phyloP scores from a whole-genome alignment of 2,888 invertebrate species.

The Tipula vernalis region DNA sequence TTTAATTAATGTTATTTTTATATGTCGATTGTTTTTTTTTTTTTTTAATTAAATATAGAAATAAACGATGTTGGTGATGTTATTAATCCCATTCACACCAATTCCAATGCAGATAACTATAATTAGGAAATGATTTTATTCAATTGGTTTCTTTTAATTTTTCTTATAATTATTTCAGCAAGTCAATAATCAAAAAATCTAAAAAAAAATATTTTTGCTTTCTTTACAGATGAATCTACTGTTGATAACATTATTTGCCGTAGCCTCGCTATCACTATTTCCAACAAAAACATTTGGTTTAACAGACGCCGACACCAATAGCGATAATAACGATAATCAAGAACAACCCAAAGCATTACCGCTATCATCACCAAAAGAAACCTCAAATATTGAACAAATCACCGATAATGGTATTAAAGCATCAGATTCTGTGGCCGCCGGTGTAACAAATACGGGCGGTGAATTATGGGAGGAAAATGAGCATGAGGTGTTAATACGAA shows the following conservation, averaged over 20 bases:
- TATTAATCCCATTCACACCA: too few species aligned
- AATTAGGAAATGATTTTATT: too few species aligned
- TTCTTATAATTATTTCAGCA: too few species aligned
- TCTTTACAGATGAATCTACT: slow-evolving; percentile 11
- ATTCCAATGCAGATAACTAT: too few species aligned
- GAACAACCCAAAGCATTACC: slow-evolving; percentile 35
- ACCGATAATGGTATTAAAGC: neutral
- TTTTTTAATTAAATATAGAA: too few species aligned
- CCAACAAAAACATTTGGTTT: slow-evolving; percentile 28
- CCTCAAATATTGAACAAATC: neutral
- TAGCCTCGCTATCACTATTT: slow-evolving; percentile 27
- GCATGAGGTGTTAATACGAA: slow-evolving; percentile 66
- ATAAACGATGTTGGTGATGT: too few species aligned
- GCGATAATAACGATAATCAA: neutral
- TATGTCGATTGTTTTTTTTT: too few species aligned
- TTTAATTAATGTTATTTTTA: too few species aligned
- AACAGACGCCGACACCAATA: slow-evolving; percentile 28
- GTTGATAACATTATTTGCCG: slow-evolving; percentile 22
- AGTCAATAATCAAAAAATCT: too few species aligned
- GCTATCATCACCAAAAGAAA: slow-evolving; percentile 32
- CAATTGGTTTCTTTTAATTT: neutral
- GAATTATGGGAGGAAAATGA: slow-evolving; percentile 71
- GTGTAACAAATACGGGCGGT: slow-evolving; percentile 39
- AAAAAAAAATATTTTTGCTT: neutral
- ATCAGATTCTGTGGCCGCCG: slow-evolving; percentile 7